Conservation (phyloP, 2,888 invertebrate species). For the Apomyelois bistriatella region DNA sequence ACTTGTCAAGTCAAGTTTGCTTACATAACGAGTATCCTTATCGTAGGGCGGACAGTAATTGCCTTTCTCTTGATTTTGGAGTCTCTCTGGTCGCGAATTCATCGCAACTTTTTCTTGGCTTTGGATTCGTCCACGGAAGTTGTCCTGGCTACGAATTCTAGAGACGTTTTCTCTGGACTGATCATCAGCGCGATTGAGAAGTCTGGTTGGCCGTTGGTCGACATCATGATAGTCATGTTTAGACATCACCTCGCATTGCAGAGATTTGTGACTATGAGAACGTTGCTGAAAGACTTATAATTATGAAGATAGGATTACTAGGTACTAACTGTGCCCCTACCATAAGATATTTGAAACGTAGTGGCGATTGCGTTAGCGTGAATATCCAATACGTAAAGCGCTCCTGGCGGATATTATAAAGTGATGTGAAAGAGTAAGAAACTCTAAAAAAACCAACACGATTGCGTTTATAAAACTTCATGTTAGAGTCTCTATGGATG, state of each 20-base stretch:
- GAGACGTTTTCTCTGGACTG: constrained; percentile 40
- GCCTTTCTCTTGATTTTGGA: constrained; percentile 36
- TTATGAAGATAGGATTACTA: too few species aligned
- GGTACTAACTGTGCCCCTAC: too few species aligned
- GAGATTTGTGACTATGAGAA: constrained; percentile 64
- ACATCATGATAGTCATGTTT: constrained; percentile 35
- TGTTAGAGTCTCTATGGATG: too few species aligned
- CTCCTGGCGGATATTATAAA: too few species aligned
- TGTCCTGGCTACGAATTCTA: constrained; percentile 51
- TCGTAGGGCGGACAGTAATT: constrained; percentile 32
- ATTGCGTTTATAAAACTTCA: too few species aligned
- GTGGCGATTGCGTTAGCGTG: too few species aligned
- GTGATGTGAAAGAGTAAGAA: too few species aligned
- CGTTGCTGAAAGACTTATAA: constrained; percentile 40
- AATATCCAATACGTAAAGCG: too few species aligned
- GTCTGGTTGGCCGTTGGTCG: constrained; percentile 41
- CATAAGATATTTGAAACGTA: too few species aligned
- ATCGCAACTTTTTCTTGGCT: constrained; percentile 34
- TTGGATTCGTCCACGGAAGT: constrained; percentile 33
- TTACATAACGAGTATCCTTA: constrained; percentile 40
- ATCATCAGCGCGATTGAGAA: constrained; percentile 30
- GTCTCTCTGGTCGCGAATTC: constrained; percentile 22
- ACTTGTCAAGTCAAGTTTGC: constrained; percentile 43
- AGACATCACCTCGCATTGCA: constrained; percentile 57
- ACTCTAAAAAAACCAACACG: too few species aligned